Percentiles rank a stretch among this genome's conserved stretches.
phyloP scores from a whole-genome alignment of 1,140 invertebrate species.

The Drosophila ironensis region DNA sequence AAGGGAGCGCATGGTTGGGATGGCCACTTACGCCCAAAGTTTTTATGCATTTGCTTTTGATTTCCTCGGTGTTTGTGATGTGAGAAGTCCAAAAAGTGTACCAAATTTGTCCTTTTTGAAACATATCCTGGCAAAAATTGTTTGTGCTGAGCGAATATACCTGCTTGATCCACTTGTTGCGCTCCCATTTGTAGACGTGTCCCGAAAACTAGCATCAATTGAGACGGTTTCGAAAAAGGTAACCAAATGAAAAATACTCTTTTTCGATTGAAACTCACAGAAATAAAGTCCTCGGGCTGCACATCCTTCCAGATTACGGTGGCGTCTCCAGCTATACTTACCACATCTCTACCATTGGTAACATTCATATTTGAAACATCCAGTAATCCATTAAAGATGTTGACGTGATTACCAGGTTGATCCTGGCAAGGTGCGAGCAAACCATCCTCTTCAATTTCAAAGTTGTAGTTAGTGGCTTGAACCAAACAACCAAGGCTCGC shows the following conservation, averaged over 20 bases:
- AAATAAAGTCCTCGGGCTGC: background rate
- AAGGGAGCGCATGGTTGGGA: background rate
- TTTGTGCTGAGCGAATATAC: background rate
- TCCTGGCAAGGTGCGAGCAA: background rate
- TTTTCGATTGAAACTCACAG: too few relatives aligned
- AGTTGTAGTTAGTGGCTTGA: background rate
- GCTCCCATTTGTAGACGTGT: background rate
- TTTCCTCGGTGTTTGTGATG: constrained; percentile 7
- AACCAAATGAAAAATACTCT: background rate
- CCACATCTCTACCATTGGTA: background rate
- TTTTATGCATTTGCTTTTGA: constrained; percentile 6
- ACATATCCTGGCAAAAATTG: constrained; percentile 16
- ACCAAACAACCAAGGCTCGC: background rate
- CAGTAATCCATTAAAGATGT: background rate
- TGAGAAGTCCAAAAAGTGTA: constrained; percentile 11
- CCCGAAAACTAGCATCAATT: background rate
- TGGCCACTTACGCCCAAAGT: background rate
- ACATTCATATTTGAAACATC: background rate
- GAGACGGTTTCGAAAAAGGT: background rate
- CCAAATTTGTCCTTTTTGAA: constrained; percentile 3
- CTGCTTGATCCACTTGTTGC: constrained; percentile 3
- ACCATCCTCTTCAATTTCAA: background rate
- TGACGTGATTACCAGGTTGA: background rate
- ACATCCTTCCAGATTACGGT: background rate
- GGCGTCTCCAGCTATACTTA: background rate